phyloP scores from a whole-genome alignment of 2,113 vertebrate genomes.

The Brevimyrus niger region DNA sequence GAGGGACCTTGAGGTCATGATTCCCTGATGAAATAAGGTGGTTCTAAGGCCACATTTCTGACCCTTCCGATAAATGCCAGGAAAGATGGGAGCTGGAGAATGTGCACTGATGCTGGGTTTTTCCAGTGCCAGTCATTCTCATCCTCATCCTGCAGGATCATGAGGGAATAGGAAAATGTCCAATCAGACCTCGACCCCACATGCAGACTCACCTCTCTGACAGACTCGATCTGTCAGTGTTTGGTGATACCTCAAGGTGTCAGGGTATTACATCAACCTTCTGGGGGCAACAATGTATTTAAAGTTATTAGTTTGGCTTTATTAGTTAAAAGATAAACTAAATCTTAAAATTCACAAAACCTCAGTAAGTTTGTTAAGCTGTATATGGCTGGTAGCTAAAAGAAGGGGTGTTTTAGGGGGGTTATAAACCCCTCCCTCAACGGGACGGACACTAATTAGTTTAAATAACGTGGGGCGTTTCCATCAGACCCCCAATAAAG shows the following conservation, averaged over 20 bases:
- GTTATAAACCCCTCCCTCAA: not conserved
- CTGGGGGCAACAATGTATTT: not conserved
- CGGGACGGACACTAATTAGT: not conserved
- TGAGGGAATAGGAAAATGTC: not conserved
- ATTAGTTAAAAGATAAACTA: not conserved
- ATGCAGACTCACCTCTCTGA: not conserved
- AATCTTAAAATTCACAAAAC: not conserved
- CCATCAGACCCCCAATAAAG: not conserved
- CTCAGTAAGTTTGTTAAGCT: not conserved
- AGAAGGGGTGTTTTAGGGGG: not conserved
- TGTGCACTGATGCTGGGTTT: not conserved
- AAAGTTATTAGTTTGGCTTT: not conserved
- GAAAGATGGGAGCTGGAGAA: not conserved
- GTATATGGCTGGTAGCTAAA: not conserved
- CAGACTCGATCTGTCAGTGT: not conserved
- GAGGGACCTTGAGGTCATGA: slow-evolving; percentile 10
- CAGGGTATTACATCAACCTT: not conserved
- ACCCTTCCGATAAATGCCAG: not conserved
- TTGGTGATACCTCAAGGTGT: not conserved
- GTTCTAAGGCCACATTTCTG: not conserved
- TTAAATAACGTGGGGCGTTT: not conserved
- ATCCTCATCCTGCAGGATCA: not conserved
- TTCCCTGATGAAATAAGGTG: not conserved
- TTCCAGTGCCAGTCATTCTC: not conserved
- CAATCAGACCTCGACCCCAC: not conserved